phyloP scores from a whole-genome alignment of 1,140 invertebrate genomes.

The Aphidius ervi region DNA sequence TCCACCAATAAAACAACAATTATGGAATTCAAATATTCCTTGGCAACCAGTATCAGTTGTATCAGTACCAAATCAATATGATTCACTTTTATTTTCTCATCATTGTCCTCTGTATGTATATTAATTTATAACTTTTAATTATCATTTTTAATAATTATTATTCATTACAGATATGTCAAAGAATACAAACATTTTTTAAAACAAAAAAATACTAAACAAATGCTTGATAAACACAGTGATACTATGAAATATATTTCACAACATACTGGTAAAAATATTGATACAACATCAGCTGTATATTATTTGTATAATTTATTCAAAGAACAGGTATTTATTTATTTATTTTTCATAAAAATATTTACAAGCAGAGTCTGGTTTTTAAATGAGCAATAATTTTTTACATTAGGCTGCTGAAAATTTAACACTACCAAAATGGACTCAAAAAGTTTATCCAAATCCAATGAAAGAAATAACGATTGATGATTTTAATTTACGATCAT shows the following conservation, averaged over 20 bases:
- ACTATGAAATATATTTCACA: conserved; percentile 41
- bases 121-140: neutral
- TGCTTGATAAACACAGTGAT: conserved; percentile 35
- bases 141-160: conserved; percentile 5
- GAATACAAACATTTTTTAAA: conserved; percentile 31
- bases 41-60: conserved; percentile 61
- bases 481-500: conserved; percentile 40
- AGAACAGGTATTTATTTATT: conserved; percentile 33
- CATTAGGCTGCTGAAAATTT: conserved; percentile 38
- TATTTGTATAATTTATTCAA: conserved; percentile 46
- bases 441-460: conserved; percentile 38
- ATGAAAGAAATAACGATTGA: conserved; percentile 41
- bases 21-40: conserved; percentile 58
- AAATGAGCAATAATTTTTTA: neutral
- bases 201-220: conserved; percentile 25
- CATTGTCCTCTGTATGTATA: conserved; percentile 39
- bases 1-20: conserved; percentile 56
- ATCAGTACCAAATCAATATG: conserved; percentile 29
- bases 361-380: neutral
- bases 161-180: conserved; percentile 35
- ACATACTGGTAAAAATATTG: conserved; percentile 38
- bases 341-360: neutral
- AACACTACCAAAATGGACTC: conserved; percentile 42
- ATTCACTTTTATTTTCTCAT: conserved; percentile 42
- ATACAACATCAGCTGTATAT: conserved; percentile 31